Base-by-base conservation (phyloP, 1,140 invertebrate species). In the Apis dorsata region DNA sequence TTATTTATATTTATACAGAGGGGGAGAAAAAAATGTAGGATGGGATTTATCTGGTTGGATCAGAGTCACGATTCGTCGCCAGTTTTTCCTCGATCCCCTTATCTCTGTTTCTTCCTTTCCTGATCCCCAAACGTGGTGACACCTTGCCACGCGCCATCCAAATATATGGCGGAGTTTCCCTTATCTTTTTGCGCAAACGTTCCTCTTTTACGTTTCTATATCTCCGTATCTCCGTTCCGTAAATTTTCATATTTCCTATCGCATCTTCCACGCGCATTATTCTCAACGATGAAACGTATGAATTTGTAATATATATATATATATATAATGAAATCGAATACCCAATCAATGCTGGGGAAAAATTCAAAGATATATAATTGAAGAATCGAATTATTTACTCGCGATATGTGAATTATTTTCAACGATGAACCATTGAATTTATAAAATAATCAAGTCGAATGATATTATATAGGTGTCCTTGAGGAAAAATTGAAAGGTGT, bases 91-190 rank as follows among this genome's bases (percentile, higher is more conserved):
- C 60, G 44, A 34, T 24, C 24, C 57, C 24, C 55, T 87, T 88
- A 85, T 87, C 78, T 87, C 62, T 15, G 17, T 53, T 81, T 44
- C 19, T 24, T 55, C 71, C 81, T 60, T 44, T 74, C 55, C 24
- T 51, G 53, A 44, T 55, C 8, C 66, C 81, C 5, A 3, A 80
- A 78, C 63, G 66, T 69, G 62, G 34, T 57, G 78, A 85, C 86
- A 87, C 84, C 79, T 85, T 87, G 86, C 83, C 86, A 88, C 86
- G 86, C 86, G 86, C 86, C 86, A 70, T 84, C 57, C 63, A 81
- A 53, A 74, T 60, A 57, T n/a, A 55, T 9, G 71, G n/a, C n/a
- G 71, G 74, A 81, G 78, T 75, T 81, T 82, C 85, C 82, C 85
- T 84, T 83, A 87, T 84, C 85, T 78, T 60, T 59, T 74, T 78